Evolutionary conservation across 2,888 invertebrate genomes (phyloP).

Genomic region (Eucera pruinosa): DNA sequence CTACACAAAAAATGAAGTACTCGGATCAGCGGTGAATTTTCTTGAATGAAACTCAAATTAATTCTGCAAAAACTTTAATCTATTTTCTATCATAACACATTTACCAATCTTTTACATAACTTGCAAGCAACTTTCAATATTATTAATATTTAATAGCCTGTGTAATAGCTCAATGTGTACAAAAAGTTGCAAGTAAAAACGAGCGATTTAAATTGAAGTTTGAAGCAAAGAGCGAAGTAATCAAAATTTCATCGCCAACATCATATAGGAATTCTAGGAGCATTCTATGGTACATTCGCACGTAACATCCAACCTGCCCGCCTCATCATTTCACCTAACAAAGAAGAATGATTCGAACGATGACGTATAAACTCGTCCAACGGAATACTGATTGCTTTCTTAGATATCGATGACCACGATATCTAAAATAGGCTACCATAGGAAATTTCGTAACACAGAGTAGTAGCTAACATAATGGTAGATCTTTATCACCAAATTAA

Average conservation of each 20-base stretch:
- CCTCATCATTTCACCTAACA: neutral
- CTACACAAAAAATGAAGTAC: too few species aligned
- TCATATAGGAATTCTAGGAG: too few species aligned
- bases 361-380: constrained; percentile 12
- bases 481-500: too few species aligned
- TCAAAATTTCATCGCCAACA: neutral
- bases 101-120: neutral
- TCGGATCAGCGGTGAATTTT: too few species aligned
- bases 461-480: too few species aligned
- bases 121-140: neutral
- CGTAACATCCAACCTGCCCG: neutral
- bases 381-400: constrained; percentile 11
- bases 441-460: too few species aligned
- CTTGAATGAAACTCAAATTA: neutral
- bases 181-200: neutral
- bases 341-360: constrained; percentile 4
- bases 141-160: neutral
- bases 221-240: neutral
- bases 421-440: neutral
- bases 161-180: too few species aligned
- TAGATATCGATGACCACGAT: too few species aligned
- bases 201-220: neutral
- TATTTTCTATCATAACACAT: neutral
- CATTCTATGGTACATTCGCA: neutral
- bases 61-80: neutral